phyloP scores from a whole-genome alignment of 2,113 vertebrate species.

The Crotalus helleri region DNA sequence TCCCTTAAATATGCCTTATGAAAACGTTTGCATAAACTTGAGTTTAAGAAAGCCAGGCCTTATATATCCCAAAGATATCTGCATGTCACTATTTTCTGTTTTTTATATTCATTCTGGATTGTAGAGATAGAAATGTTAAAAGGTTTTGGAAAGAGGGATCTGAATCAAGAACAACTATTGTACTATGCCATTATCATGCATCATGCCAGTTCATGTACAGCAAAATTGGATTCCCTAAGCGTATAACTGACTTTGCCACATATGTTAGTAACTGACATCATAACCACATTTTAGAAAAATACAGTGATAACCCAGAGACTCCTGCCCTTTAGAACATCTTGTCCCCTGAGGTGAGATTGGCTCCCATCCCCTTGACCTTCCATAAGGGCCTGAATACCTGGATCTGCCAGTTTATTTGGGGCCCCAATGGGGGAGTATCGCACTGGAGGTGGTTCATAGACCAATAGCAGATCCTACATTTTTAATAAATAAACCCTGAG shows the following conservation, averaged over 20 bases:
- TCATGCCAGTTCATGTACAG: background rate
- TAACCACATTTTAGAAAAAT: background rate
- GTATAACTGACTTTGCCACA: background rate
- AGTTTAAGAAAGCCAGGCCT: background rate
- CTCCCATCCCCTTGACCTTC: too few relatives aligned
- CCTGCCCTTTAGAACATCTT: too few relatives aligned
- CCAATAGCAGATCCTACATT: too few relatives aligned
- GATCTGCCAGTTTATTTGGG: background rate
- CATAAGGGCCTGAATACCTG: too few relatives aligned
- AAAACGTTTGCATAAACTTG: background rate
- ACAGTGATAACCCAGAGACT: background rate
- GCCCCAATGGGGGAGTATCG: background rate
- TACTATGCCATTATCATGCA: background rate
- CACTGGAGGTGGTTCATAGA: background rate
- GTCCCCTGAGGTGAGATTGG: too few relatives aligned
- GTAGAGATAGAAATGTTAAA: background rate
- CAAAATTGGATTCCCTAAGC: background rate
- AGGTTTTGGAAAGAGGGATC: background rate
- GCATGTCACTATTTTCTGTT: background rate
- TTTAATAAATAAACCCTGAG: background rate
- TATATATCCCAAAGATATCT: background rate
- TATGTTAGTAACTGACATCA: background rate
- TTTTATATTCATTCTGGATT: background rate
- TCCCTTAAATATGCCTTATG: background rate
- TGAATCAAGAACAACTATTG: background rate